These are phyloP conservation scores for Drosophila repleta DNA, from an alignment of 1,140 invertebrate species.

Conservation along the genomic window DNA sequence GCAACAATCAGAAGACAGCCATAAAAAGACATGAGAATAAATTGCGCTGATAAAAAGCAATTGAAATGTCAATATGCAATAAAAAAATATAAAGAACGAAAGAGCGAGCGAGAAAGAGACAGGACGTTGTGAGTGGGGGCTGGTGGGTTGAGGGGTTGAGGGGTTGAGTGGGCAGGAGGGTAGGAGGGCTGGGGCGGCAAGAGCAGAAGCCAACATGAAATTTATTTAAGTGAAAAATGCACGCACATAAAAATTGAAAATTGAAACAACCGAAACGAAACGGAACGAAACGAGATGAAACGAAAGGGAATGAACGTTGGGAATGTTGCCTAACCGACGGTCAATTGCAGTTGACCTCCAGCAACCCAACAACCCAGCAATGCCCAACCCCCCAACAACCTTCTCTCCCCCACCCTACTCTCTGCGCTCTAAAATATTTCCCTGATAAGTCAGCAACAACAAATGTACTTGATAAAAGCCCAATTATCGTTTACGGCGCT, in stretches of 20 bases:
- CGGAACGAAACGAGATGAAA: constrained; percentile 1
- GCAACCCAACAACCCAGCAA: too few species aligned
- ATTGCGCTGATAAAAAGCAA: constrained; percentile 55
- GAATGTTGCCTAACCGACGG: constrained; percentile 25
- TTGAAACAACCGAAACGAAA: constrained; percentile 25
- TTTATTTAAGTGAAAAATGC: constrained; percentile 40
- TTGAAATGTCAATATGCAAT: constrained; percentile 53
- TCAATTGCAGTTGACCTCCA: constrained; percentile 22
- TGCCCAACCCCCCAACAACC: neutral
- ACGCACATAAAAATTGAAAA: constrained; percentile 40
- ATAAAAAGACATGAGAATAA: constrained; percentile 38
- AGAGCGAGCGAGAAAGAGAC: too few species aligned
- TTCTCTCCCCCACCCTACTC: neutral
- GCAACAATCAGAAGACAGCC: constrained; percentile 23
- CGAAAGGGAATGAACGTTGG: too few species aligned
- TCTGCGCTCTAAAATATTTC: constrained; percentile 6
- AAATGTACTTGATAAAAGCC: constrained; percentile 30
- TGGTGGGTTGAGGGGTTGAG: too few species aligned
- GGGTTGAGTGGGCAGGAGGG: too few species aligned
- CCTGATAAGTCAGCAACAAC: constrained; percentile 20
- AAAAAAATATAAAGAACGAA: constrained; percentile 5
- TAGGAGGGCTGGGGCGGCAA: neutral
- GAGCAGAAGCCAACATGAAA: constrained; percentile 26
- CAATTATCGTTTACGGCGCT: constrained; percentile 22
- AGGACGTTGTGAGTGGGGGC: too few species aligned